Evolutionary conservation across 30 jellyfish, hydroid and myxozoan species (phyloP), one percentile per base, ranked within the genome.

Genomic region (Chironex yamaguchii): DNA sequence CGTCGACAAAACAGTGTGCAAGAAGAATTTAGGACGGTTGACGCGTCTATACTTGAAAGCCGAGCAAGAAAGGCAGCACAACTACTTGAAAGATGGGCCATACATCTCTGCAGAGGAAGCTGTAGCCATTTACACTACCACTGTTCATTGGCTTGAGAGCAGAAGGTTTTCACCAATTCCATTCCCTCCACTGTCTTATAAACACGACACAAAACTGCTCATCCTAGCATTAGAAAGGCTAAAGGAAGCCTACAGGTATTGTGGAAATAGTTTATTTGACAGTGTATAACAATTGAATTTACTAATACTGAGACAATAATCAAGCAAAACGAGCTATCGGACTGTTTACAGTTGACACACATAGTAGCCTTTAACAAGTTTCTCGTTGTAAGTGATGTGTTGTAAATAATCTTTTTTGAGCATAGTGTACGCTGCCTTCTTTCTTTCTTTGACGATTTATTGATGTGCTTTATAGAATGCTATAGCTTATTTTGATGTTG

Each of bases 41-140:
- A 95, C 99, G 0, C 97, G 99, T 29, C 89, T 95, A 36, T 95
- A 90, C 71, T 53, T 95, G 90, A 95, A 95, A 70, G 99, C 99
- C 6, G 99, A 95, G 63, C 99, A 95, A 80, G 99, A 95, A 65
- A 80, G 99, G 24, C 99, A 95, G 49, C 99, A 95, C 70, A 95
- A 95, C 74, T 95, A 95, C 42, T 68, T 95, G 78, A 95, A 95
- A 89, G 99, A 95, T 54, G 99, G 99, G 17, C 99, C 99, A 29
- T 95, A 95, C 96, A 95, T 95, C 32, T 95, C 99, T 20, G 99
- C 99, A 30, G 99, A 95, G 64, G 99, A 95, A 69, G 99, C 99
- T 9, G 99, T 95, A 73, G 99, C 99, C n/a, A 95, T 95, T 49
- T 95, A 95, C 88, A 95, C 99, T 24, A 95, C 99, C 25, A 95